Percentiles rank a stretch among this genome's conserved stretches.
Conservation (phyloP, 2,113 vertebrate genomes). For the Phalacrocorax carbo region DNA sequence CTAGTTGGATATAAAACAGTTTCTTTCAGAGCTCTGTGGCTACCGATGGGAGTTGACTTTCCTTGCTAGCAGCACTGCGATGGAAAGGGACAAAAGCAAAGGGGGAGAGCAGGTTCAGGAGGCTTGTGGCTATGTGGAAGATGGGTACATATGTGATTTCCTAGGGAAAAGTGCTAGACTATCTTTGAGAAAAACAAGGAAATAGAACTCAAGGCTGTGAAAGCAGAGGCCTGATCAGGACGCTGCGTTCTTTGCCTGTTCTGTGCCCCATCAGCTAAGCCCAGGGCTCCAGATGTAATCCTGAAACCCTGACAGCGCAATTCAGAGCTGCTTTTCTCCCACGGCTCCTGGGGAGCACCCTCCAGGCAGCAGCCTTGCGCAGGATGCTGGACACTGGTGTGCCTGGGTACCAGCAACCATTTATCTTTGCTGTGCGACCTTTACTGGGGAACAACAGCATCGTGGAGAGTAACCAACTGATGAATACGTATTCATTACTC, state of each 20-base stretch:
- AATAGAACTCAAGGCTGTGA: not conserved
- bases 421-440: not conserved
- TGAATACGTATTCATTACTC: not conserved
- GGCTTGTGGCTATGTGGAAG: not conserved
- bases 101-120: not conserved
- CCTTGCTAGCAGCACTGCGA: not conserved
- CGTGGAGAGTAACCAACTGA: not conserved
- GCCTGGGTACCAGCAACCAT: not conserved
- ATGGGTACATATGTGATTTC: not conserved
- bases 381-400: not conserved
- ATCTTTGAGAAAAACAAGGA: not conserved
- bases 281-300: not conserved
- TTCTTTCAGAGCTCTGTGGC: not conserved
- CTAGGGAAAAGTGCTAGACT: not conserved
- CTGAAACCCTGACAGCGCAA: accelerated
- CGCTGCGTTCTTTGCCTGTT: not conserved
- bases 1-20: not conserved
- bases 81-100: not conserved
- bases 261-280: not conserved
- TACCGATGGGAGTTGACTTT: not conserved
- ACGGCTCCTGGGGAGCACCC: not conserved
- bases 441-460: not conserved
- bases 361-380: not conserved
- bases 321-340: not conserved
- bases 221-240: not conserved